Base-by-base conservation (phyloP, 1,140 invertebrate genomes). In the Brachionus plicatilis region DNA sequence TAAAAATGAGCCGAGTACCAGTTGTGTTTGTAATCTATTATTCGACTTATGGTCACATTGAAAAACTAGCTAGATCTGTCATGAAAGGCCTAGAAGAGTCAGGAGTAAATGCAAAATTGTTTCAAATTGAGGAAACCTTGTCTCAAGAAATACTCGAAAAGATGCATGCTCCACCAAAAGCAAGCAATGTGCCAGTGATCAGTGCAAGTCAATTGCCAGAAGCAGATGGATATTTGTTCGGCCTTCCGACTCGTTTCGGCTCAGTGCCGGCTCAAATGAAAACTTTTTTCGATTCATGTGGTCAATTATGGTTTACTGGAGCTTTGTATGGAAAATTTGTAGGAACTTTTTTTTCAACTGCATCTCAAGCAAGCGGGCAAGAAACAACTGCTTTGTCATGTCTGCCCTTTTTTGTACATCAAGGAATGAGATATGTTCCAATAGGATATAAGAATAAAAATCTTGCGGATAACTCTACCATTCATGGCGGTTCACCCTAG, bases 371-470 rank as follows among this genome's bases (percentile, higher is more conserved):
- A 27, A 37, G 60, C 3, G 82, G 82, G 6, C 82, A 83, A 70
- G 82, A 83, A 70, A 83, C 82, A 50, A 83, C 82, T 33, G 82
- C 82, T 33, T 60, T 83, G 14, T 70, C 82, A n/a, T 83, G 82
- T 83, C 37, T 83, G 12, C 82, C 82, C 50, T 83, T 83, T 70
- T 83, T 83, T 83, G 60, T 60, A 3, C 82, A 83, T 82, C 65
- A 82, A 12, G 82, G 82, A 24, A 50, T 83, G 24, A 45, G 29
- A 1, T 83, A 33, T 83, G 43, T 83, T 3, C 82, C 82, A 83
- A 68, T 83, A 33, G 82, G 82, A n/a, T 83, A 72, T 41, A 83
- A 83, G 24, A 41, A 20, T n/a, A 14, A 83, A 70, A 53, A 43
- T 45, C 33, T 83, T 53, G 33, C 12, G 1, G 33, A 72, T 14